A percentile compares a stretch with the other conserved stretches of the same genome.
Conservation (phyloP, 1,140 invertebrate species). For the Odontomachus brunneus region DNA sequence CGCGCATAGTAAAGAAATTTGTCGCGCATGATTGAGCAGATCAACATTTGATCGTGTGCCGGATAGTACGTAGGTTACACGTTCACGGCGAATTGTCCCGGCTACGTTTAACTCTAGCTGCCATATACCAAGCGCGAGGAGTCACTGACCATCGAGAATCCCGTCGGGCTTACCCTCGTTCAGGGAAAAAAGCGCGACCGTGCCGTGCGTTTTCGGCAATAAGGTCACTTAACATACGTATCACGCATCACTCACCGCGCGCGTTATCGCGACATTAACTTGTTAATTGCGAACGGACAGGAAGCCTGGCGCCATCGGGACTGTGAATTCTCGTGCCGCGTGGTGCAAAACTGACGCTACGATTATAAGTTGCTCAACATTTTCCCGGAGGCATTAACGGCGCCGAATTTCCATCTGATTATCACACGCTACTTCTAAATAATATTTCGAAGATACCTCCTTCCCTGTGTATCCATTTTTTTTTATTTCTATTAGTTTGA, state of each 20-base stretch:
- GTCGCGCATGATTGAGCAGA: background rate
- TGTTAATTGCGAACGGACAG: conserved; percentile 30
- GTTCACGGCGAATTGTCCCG: conserved; percentile 7
- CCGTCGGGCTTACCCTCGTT: background rate
- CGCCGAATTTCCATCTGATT: no score
- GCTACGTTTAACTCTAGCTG: conserved; percentile 53
- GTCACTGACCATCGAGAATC: conserved; percentile 59
- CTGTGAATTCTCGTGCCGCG: background rate
- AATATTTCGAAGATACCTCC: no score
- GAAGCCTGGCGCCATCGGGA: conserved; percentile 1
- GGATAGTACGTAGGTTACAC: background rate
- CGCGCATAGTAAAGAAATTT: background rate
- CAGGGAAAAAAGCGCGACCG: conserved; percentile 39
- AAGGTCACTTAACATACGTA: conserved; percentile 55
- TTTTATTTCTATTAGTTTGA: no score
- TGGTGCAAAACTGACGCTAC: background rate
- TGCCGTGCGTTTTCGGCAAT: conserved; percentile 23
- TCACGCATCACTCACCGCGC: background rate
- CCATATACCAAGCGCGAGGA: background rate
- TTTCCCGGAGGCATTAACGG: no score
- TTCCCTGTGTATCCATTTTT: no score
- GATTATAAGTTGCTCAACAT: background rate
- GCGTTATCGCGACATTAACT: conserved; percentile 11
- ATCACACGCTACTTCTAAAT: no score
- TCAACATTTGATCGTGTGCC: background rate